phyloP scores from a whole-genome alignment of 2,888 invertebrate species.

The Phlogophora meticulosa region DNA sequence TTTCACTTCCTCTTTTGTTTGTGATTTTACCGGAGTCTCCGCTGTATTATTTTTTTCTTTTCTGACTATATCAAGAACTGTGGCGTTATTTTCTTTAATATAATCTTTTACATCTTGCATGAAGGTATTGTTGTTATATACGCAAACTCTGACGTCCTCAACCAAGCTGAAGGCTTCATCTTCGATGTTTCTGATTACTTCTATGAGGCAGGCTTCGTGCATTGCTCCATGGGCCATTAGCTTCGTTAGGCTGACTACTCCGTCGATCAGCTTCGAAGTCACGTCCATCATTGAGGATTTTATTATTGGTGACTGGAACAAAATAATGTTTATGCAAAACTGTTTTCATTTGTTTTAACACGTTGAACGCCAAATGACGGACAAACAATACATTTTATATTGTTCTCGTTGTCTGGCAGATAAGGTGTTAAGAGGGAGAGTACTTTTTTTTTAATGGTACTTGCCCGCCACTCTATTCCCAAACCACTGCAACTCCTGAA shows the following conservation, averaged over 20 bases:
- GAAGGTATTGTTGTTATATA: slow-evolving; percentile 70
- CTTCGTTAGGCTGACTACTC: slow-evolving; percentile 84
- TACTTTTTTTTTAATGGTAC: too few species aligned
- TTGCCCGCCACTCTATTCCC: too few species aligned
- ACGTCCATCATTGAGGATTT: slow-evolving; percentile 87
- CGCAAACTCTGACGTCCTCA: slow-evolving; percentile 75
- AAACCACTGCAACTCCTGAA: too few species aligned
- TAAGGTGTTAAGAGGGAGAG: too few species aligned
- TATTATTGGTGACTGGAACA: slow-evolving; percentile 84
- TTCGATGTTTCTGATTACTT: slow-evolving; percentile 84
- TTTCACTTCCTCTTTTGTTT: neutral
- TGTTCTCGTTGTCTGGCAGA: too few species aligned
- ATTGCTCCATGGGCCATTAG: slow-evolving; percentile 88
- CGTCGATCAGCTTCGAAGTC: slow-evolving; percentile 81
- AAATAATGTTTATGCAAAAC: neutral
- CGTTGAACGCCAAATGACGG: too few species aligned
- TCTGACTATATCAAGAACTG: slow-evolving; percentile 76
- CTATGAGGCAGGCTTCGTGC: slow-evolving; percentile 89
- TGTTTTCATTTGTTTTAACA: too few species aligned
- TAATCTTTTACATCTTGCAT: slow-evolving; percentile 68
- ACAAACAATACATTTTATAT: too few species aligned
- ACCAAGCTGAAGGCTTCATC: slow-evolving; percentile 81
- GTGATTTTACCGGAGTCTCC: slow-evolving; percentile 17
- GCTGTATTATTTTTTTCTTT: slow-evolving; percentile 34
- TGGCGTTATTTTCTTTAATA: slow-evolving; percentile 80